Evolutionary conservation across 1,140 invertebrate species (phyloP), one percentile per base, ranked within the genome.

Genomic region (Drosophila malerkotliana): DNA sequence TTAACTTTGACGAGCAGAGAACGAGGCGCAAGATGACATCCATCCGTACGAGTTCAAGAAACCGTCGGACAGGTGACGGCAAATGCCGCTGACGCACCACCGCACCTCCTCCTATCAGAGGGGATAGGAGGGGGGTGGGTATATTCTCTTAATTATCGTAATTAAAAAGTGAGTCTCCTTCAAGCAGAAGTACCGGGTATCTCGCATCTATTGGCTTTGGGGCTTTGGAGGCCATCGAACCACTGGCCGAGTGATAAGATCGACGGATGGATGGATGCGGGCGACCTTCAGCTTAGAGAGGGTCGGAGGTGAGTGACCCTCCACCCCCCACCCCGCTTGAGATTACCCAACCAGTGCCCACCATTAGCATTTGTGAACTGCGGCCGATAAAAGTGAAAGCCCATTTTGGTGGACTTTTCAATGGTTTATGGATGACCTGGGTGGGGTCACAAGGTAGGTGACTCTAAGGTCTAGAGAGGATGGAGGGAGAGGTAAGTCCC

Each of bases 341-440:
- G 18, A 62, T 62, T 54, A 54, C 37, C 26, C 26, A 62, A 51
- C 47, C n/a, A 21, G 21, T 21, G 21, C 18, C 18, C 18, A 1
- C 15, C 15, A 18, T 18, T 18, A 18, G 15, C 15, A 18, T 18
- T 18, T 18, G 15, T 18, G 15, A 18, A 18, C 15, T 18, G 21
- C 21, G 37, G 44, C 48, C 53, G 64, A 60, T 59, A 72, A 72
- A 73, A 73, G 71, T 72, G 68, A 73, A 73, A 73, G 71, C 68
- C 37, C 62, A 72, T 73, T 73, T 73, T 18, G 15, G 15, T 18
- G 15, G 15, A 18, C 15, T 18, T 18, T 18, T 18, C 15, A 18
- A 18, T 18, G 15, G 0, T 18, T 18, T 18, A 18, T 18, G 1
- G 72, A 57, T 68, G 66, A 68, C 48, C 66, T 56, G 28, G 45